Evolutionary conservation across 2,113 vertebrate genomes (phyloP).

Genomic region (Siniperca chuatsi): DNA sequence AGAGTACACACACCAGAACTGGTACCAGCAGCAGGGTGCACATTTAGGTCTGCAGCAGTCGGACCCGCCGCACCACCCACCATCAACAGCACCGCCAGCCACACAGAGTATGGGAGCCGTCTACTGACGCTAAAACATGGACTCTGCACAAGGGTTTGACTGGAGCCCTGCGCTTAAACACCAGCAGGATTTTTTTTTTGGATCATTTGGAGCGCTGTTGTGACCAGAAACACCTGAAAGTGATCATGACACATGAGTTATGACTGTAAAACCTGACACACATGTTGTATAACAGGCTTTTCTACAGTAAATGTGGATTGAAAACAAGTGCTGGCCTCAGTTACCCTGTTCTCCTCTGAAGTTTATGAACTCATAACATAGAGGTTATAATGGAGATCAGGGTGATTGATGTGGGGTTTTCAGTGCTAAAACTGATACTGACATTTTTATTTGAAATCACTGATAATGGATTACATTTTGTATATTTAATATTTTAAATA

Average conservation of each 20-base stretch:
- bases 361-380: not conserved
- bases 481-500: conserved; percentile 39
- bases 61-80: conserved; percentile 84
- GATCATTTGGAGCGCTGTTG: not conserved
- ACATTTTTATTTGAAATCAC: conserved; percentile 27
- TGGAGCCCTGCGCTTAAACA: not conserved
- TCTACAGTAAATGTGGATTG: conserved; percentile 9
- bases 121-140: conserved; percentile 80
- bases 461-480: conserved; percentile 24
- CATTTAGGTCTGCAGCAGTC: conserved; percentile 84
- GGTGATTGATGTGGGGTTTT: not conserved
- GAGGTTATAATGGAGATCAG: not conserved
- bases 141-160: not conserved
- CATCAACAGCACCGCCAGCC: conserved; percentile 70
- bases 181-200: not conserved
- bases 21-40: conserved; percentile 90
- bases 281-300: conserved; percentile 35
- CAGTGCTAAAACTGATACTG: not conserved
- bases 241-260: conserved; percentile 4
- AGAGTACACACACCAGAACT: conserved; percentile 87
- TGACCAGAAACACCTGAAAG: conserved; percentile 27
- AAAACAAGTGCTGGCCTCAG: not conserved
- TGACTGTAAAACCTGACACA: conserved; percentile 28
- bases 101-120: conserved; percentile 88
- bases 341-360: not conserved